Evolutionary conservation across 2,888 invertebrate species (phyloP), one percentile per base, ranked within the genome.

Genomic region (Ecdyonurus torrentis): DNA sequence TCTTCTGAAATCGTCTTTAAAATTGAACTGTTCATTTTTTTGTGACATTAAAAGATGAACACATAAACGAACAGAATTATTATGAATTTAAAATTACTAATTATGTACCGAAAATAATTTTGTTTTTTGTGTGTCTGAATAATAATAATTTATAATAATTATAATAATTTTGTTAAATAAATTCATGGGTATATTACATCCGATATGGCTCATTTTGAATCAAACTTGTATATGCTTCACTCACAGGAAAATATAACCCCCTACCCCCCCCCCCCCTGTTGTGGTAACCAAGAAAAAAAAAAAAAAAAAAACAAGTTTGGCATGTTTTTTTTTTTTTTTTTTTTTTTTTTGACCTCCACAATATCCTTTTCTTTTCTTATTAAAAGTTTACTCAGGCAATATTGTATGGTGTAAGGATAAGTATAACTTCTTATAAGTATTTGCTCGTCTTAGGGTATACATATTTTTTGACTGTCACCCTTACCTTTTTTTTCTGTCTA

Each of bases 221-320:
- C 15, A 37, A 37, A 37, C n/a, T n/a, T n/a, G n/a, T n/a, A n/a
- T n/a, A n/a, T 10, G 37, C 15, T 15, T 37, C 37, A 37, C 37
- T 10, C 22, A 7, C 55, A 22, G 55, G 19, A 55, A 55, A 55
- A 55, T 10, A 55, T 5, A n/a, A 55, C 55, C 55, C 55, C 55
- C 55, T 55, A 55, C 22, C 7, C n/a, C n/a, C 50, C n/a, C 10
- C 10, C 7, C 18, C 10, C 7, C 7, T 50, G 50, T 50, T 5
- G 55, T 20, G 55, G 55, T 55, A n/a, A 22, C 55, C 55, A 55
- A n/a, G n/a, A n/a, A n/a, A n/a, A n/a, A n/a, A n/a, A n/a, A n/a
- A n/a, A n/a, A n/a, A n/a, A n/a, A n/a, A n/a, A 55, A 55, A 55
- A 55, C 55, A 10, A 55, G 55, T 55, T 55, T 55, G 23, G 23